Base-by-base conservation (phyloP, 2,113 vertebrate genomes). In the Eulacestoma nigropectus region DNA sequence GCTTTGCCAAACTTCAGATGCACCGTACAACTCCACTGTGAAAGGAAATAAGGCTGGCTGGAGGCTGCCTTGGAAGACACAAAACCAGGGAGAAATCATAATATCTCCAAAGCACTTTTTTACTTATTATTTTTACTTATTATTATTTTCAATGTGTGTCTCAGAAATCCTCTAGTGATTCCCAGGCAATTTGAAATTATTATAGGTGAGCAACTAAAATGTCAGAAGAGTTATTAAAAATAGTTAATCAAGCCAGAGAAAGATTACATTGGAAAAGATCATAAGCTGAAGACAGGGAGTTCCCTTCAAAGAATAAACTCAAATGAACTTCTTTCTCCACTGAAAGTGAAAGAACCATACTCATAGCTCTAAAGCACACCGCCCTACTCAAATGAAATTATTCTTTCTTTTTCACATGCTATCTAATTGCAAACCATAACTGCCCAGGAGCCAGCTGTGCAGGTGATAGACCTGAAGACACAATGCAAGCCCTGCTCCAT, bases 81-180 rank as follows among this genome's bases (percentile, higher is more conserved):
- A 96, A 97, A 97, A 97, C 91, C 91, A 85, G 68, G 65, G 37
- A 98, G 98, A 97, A 88, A 96, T 87, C 53, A 75, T 56, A 92
- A 73, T 53, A 93, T 64, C 93, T 96, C 81, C 84, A 39, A 84
- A 86, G 89, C 35, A 35, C 22, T 13, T 60, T 59, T 81, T 77
- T 26, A n/a, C n/a, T n/a, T n/a, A n/a, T n/a, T n/a, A n/a, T n/a
- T n/a, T n/a, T n/a, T n/a, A 95, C 68, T 89, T 86, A 42, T 91
- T 97, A 93, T 96, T 96, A 93, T 96, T 97, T 97, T 96, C 93
- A 95, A 94, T 94, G 94, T 72, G 93, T 78, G 80, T 94, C 96
- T 98, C 98, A 97, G 97, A 98, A 98, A 98, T 97, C 81, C 97
- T 98, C 96, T 98, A 97, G 98, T 82, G 97, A 97, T 97, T 97